Conservation (phyloP, 2,888 invertebrate species). For the Morinoia aosen region DNA sequence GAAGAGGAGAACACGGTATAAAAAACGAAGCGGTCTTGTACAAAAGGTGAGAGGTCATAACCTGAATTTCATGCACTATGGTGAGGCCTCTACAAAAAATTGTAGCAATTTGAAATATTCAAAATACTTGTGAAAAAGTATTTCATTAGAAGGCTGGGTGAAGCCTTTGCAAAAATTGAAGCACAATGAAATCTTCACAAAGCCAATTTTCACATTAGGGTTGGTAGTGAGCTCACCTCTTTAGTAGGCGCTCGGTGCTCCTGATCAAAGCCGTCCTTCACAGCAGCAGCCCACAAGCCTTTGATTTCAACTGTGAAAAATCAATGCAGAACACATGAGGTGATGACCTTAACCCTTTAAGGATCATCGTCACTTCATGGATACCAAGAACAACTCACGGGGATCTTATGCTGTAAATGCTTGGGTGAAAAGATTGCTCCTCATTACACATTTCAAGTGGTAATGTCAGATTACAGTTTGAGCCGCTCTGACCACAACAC, state of each 20-base stretch:
- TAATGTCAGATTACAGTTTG: no score
- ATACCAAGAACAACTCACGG: no score
- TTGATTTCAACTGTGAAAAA: constrained; percentile 67
- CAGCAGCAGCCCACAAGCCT: constrained; percentile 67
- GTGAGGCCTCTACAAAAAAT: no score
- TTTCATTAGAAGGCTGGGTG: no score
- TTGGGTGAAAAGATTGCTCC: no score
- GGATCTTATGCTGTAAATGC: no score
- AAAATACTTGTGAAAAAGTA: no score
- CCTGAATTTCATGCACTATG: neutral
- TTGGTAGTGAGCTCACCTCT: constrained; percentile 68
- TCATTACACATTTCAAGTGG: no score
- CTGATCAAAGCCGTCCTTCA: constrained; percentile 54
- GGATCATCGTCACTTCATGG: no score
- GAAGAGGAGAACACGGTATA: neutral
- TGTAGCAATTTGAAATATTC: no score
- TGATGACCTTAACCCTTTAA: neutral
- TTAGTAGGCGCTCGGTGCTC: constrained; percentile 70
- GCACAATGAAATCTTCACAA: neutral
- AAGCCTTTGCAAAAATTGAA: no score
- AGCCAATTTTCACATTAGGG: neutral
- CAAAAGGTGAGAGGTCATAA: neutral
- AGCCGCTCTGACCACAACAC: no score
- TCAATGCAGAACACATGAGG: neutral
- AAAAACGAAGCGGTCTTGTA: neutral